Evolutionary conservation across 2,797 vertebrate genomes (phyloP).

Genomic region (Catostomus latipinnis): DNA sequence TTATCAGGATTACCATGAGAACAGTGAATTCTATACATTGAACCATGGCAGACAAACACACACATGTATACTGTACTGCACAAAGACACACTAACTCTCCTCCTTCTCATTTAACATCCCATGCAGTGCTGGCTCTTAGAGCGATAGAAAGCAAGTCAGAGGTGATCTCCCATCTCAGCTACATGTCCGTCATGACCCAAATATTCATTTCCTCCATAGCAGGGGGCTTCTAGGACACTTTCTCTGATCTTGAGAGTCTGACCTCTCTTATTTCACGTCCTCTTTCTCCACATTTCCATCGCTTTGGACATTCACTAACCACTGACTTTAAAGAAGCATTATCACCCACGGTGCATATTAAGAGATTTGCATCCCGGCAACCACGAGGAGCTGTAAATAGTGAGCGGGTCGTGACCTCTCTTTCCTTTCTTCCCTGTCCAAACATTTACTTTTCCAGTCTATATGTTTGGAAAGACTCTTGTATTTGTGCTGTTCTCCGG

Average conservation of each 20-base stretch:
- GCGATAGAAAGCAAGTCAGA: constrained; percentile 19
- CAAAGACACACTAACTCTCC: not conserved
- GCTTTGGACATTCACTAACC: not conserved
- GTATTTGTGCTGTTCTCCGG: constrained; percentile 22
- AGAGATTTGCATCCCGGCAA: constrained; percentile 43
- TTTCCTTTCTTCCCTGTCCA: constrained; percentile 43
- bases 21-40: constrained; percentile 1
- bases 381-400: constrained; percentile 46
- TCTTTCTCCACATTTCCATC: not conserved
- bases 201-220: constrained; percentile 46
- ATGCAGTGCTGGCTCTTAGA: not conserved
- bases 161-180: constrained; percentile 21
- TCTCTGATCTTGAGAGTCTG: constrained; percentile 38
- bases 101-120: constrained; percentile 18
- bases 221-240: constrained; percentile 34
- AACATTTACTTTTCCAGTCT: constrained; percentile 57
- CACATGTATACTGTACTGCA: constrained; percentile 7
- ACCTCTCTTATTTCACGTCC: constrained; percentile 27
- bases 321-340: not conserved
- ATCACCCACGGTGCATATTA: constrained; percentile 15
- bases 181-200: constrained; percentile 17
- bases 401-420: not conserved
- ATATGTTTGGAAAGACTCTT: constrained; percentile 41
- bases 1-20: not conserved
- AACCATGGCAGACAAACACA: not conserved